A percentile compares a stretch with the other conserved stretches of the same genome.
phyloP scores from a whole-genome alignment of 2,888 invertebrate species.

The Diarsia mendica region DNA sequence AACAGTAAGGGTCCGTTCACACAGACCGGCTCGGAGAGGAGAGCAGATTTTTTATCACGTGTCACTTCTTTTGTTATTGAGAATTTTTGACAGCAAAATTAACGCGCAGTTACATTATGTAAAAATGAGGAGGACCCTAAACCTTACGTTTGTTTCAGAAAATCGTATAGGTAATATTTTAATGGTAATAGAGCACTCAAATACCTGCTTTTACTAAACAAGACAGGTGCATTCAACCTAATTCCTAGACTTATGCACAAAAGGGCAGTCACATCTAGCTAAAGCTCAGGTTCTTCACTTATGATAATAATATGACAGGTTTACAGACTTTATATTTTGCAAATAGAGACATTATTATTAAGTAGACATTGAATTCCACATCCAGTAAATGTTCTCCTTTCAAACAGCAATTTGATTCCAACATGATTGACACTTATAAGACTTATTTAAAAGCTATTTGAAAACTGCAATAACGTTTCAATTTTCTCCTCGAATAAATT shows the following conservation, averaged over 20 bases:
- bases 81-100: no score
- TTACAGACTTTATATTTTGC: not conserved
- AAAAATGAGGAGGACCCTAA: no score
- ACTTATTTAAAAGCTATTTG: not conserved
- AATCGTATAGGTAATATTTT: not conserved
- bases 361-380: not conserved
- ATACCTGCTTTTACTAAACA: not conserved
- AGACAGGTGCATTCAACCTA: not conserved
- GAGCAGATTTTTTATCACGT: no score
- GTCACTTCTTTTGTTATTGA: no score
- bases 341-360: not conserved
- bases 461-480: not conserved
- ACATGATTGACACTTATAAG: conserved; percentile 1
- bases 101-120: no score
- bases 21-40: no score
- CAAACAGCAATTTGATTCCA: not conserved
- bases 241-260: conserved; percentile 2
- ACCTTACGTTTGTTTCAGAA: not conserved
- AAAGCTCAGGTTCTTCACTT: not conserved
- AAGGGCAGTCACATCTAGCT: not conserved
- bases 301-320: not conserved
- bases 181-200: not conserved
- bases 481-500: not conserved
- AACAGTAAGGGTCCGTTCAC: no score
- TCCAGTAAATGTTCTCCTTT: not conserved